These are phyloP conservation scores for Cantharis lateralis DNA, from an alignment of 2,888 invertebrate species.

Conservation along the genomic window DNA sequence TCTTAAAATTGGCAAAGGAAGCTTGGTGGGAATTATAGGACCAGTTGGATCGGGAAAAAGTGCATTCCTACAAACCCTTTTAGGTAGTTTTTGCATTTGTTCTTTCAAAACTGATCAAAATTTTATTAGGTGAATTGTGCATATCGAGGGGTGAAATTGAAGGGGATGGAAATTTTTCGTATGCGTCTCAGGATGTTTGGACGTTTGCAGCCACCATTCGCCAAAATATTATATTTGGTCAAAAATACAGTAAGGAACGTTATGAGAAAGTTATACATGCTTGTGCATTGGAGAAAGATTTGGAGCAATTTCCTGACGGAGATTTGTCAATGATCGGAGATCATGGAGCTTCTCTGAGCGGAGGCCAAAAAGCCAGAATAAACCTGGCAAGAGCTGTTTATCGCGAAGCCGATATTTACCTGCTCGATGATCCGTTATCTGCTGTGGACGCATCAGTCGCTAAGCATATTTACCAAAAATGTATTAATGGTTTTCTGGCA, in stretches of 20 bases:
- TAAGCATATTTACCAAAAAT: conserved; percentile 77
- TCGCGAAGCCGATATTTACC: conserved; percentile 75
- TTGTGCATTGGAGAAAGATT: conserved; percentile 74
- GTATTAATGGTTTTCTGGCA: conserved; percentile 69
- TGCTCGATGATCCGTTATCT: conserved; percentile 85
- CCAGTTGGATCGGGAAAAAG: conserved; percentile 68
- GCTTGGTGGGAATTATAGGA: conserved; percentile 61
- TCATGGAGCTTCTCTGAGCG: conserved; percentile 75
- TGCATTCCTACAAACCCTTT: conserved; percentile 71
- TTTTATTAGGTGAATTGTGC: conserved; percentile 64
- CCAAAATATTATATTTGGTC: conserved; percentile 85
- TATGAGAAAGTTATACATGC: conserved; percentile 65
- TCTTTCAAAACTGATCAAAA: neutral
- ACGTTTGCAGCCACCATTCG: conserved; percentile 75
- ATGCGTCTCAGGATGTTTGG: conserved; percentile 88
- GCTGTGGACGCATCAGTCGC: conserved; percentile 85
- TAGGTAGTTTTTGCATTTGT: conserved; percentile 54
- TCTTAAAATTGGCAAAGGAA: conserved; percentile 43
- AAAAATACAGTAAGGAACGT: conserved; percentile 63
- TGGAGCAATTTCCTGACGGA: conserved; percentile 71
- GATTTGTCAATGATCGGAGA: conserved; percentile 83
- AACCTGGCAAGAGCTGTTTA: conserved; percentile 72
- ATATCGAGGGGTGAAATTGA: conserved; percentile 64
- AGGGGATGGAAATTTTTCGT: conserved; percentile 68
- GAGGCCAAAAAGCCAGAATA: conserved; percentile 80